These are phyloP conservation scores for Drosophila nigrodunni DNA, from an alignment of 1,140 invertebrate species.

Conservation along the genomic window DNA sequence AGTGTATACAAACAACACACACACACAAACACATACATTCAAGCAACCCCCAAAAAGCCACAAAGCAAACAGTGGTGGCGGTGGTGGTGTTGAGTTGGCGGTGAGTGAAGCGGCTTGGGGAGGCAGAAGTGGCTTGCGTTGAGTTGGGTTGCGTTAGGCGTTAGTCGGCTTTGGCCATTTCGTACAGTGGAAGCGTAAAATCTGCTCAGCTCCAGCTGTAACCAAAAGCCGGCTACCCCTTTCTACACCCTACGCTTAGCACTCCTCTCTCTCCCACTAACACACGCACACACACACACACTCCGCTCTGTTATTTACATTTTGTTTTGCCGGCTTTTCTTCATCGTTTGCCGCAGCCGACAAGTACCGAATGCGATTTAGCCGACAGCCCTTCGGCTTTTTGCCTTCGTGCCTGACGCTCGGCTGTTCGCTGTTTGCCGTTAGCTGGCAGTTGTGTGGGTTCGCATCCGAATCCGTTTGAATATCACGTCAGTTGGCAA, in stretches of 20 bases:
- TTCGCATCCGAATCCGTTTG: conserved; percentile 40
- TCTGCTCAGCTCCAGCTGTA: conserved; percentile 72
- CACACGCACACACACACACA: not conserved
- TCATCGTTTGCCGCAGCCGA: conserved; percentile 17
- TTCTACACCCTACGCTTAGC: not conserved
- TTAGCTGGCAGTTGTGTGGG: conserved; percentile 39
- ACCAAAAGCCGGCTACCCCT: conserved; percentile 67
- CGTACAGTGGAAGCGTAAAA: conserved; percentile 57
- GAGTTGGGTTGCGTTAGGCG: conserved; percentile 36
- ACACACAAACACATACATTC: conserved; percentile 30
- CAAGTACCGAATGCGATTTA: conserved; percentile 5
- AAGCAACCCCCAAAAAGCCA: conserved; percentile 80
- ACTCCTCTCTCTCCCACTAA: too few relatives aligned
- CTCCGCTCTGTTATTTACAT: conserved; percentile 72
- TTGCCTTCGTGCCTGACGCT: conserved; percentile 23
- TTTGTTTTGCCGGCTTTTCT: conserved; percentile 81
- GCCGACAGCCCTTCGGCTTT: conserved; percentile 40
- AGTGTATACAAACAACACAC: conserved; percentile 65
- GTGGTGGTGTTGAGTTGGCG: conserved; percentile 2
- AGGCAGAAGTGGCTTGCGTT: conserved; percentile 14
- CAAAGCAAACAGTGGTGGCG: conserved; percentile 62
- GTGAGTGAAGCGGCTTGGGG: not conserved
- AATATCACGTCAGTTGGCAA: conserved; percentile 74
- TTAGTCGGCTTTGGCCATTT: conserved; percentile 28
- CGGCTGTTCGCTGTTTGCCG: conserved; percentile 33